These are phyloP conservation scores for Machimus rusticus DNA, from an alignment of 2,888 invertebrate genomes.

Conservation along the genomic window DNA sequence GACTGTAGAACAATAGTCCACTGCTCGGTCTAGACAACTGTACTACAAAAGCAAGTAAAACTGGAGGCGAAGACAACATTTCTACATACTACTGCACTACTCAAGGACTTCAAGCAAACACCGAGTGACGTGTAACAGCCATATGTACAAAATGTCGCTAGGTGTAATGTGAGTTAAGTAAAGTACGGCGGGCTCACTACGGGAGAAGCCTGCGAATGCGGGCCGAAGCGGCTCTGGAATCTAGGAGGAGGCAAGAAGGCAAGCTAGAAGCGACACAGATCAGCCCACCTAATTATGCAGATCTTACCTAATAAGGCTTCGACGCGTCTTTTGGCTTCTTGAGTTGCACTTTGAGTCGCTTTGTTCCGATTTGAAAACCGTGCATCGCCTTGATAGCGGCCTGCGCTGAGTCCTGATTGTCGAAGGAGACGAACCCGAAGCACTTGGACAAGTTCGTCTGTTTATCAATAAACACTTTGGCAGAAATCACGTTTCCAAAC, in stretches of 20 bases:
- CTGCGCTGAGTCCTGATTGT: conserved; percentile 92
- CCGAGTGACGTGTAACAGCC: conserved; percentile 18
- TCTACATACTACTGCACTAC: conserved; percentile 35
- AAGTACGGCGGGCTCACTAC: not conserved
- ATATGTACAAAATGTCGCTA: conserved; percentile 36
- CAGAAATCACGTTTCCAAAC: conserved; percentile 97
- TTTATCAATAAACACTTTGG: conserved; percentile 99
- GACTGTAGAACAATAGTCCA: not conserved
- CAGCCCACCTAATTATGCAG: not conserved
- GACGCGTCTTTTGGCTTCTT: conserved; percentile 94
- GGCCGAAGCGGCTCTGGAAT: not conserved
- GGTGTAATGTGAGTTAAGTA: not conserved
- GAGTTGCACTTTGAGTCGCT: conserved; percentile 96
- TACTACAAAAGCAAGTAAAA: conserved; percentile 7
- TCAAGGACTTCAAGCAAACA: conserved; percentile 27
- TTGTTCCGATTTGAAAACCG: conserved; percentile 97
- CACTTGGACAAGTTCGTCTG: conserved; percentile 99
- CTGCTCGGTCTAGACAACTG: conserved; percentile 3
- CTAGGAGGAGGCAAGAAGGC: not conserved
- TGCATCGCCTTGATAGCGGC: conserved; percentile 97
- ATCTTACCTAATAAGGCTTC: conserved; percentile 81
- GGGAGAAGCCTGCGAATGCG: not conserved
- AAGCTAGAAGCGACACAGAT: not conserved
- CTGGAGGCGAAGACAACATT: conserved; percentile 23
- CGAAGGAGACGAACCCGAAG: conserved; percentile 98